phyloP scores from a whole-genome alignment of 2,113 vertebrate genomes.

The Tursiops truncatus region DNA sequence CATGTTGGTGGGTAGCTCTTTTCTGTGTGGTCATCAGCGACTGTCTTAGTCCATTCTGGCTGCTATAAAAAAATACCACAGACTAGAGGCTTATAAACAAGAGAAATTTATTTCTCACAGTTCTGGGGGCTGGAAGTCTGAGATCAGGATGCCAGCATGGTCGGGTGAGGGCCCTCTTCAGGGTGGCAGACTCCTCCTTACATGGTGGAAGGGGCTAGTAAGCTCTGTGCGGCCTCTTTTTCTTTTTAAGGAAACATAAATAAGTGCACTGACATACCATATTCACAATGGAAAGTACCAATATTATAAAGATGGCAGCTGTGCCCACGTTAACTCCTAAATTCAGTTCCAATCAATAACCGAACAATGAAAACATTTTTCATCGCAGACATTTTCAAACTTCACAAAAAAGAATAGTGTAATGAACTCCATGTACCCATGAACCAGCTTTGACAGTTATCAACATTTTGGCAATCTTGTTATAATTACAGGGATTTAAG shows the following conservation, averaged over 20 bases:
- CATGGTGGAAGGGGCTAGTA: not conserved
- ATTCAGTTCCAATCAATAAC: not conserved
- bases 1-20: not conserved
- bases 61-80: not conserved
- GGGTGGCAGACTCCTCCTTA: not conserved
- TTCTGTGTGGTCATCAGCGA: not conserved
- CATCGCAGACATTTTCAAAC: not conserved
- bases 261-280: not conserved
- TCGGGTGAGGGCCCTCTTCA: too few relatives aligned
- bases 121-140: too few relatives aligned
- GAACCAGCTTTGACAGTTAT: not conserved
- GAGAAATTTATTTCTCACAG: too few relatives aligned
- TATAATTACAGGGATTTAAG: not conserved
- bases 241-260: too few relatives aligned
- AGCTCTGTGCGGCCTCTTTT: not conserved
- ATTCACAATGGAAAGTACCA: not conserved
- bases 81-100: too few relatives aligned
- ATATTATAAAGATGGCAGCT: not conserved
- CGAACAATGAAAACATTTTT: not conserved
- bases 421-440: not conserved
- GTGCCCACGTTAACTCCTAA: not conserved
- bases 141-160: too few relatives aligned
- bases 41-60: not conserved
- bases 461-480: not conserved
- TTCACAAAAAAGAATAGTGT: not conserved